Conservation (phyloP, 1,140 invertebrate species). For the Amyelois transitella region DNA sequence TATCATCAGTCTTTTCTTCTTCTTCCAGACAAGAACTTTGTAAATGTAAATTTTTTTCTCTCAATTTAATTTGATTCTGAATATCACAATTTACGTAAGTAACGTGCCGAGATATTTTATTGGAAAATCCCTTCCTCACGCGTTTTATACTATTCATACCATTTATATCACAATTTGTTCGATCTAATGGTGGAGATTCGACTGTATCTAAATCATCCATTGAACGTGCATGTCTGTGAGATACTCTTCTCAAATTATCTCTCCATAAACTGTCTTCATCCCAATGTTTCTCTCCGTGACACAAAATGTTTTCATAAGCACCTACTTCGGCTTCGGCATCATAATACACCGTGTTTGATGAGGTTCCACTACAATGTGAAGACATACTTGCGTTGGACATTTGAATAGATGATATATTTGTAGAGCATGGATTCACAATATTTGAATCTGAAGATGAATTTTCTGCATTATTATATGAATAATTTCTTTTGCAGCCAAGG, state of each 20-base stretch:
- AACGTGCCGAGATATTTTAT: conserved; percentile 78
- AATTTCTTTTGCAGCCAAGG: conserved; percentile 71
- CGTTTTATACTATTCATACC: conserved; percentile 63
- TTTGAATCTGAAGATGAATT: conserved; percentile 32
- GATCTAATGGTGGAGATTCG: conserved; percentile 36
- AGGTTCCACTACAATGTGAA: conserved; percentile 63
- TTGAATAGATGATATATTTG: conserved; percentile 33
- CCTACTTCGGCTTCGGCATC: conserved; percentile 61
- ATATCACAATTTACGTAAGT: conserved; percentile 85
- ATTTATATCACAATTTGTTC: conserved; percentile 37
- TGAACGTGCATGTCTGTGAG: conserved; percentile 85
- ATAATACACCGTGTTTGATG: conserved; percentile 66
- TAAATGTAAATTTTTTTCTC: conserved; percentile 25
- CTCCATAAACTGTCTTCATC: conserved; percentile 88
- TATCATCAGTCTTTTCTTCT: conserved; percentile 60
- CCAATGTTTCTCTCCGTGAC: conserved; percentile 82
- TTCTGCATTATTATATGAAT: conserved; percentile 30
- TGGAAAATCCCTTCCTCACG: conserved; percentile 39
- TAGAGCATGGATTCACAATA: conserved; percentile 20
- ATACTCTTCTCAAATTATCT: conserved; percentile 84
- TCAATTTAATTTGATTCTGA: conserved; percentile 41
- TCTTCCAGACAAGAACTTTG: conserved; percentile 28
- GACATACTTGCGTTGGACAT: conserved; percentile 62
- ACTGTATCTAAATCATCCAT: conserved; percentile 84
- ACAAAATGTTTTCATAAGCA: conserved; percentile 68